Percentiles rank a stretch among this genome's conserved stretches.
phyloP scores from a whole-genome alignment of 2,113 vertebrate genomes.

The Eulemur rufifrons region DNA sequence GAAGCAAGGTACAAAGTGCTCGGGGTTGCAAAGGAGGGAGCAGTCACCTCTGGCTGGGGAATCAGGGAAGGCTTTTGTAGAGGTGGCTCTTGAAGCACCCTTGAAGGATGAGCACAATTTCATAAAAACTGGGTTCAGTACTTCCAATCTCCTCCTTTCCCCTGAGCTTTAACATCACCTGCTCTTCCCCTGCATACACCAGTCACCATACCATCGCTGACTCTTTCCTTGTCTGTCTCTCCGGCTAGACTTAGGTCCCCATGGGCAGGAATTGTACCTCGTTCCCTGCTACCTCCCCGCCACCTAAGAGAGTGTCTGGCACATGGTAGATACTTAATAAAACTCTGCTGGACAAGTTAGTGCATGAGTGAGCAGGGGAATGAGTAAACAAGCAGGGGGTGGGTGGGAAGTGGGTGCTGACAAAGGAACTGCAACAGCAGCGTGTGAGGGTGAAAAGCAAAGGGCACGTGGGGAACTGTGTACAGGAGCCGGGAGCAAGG shows the following conservation, averaged over 20 bases:
- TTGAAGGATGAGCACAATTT: background rate
- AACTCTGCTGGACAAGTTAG: background rate
- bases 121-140: background rate
- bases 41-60: background rate
- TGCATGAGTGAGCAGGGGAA: background rate
- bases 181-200: background rate
- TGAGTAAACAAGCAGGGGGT: background rate
- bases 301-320: background rate
- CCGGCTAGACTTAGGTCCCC: background rate
- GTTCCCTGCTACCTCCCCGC: background rate
- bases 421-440: background rate
- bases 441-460: background rate
- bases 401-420: background rate
- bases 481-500: background rate
- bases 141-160: background rate
- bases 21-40: background rate
- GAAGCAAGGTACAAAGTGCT: background rate
- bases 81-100: background rate
- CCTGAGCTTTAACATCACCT: background rate
- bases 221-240: background rate
- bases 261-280: background rate
- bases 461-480: background rate
- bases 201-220: rapidly evolving
- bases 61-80: background rate
- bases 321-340: background rate